Conservation (phyloP, 1,140 invertebrate species). For the Eurosta solidaginis region DNA sequence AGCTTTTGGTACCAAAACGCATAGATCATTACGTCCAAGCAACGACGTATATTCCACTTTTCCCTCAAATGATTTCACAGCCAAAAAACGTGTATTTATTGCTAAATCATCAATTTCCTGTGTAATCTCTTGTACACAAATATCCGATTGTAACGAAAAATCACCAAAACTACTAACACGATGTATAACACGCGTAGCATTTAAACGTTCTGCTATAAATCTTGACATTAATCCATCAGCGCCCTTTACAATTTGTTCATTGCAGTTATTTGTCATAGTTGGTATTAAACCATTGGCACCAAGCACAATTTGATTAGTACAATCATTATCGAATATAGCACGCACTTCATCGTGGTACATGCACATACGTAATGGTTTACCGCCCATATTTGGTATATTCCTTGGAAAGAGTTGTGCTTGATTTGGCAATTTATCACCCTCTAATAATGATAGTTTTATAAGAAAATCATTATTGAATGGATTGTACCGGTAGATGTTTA, state of each 20-base stretch:
- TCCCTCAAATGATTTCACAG: conserved; percentile 40
- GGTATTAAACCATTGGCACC: conserved; percentile 50
- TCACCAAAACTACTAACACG: conserved; percentile 38
- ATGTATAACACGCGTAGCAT: conserved; percentile 49
- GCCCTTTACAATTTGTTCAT: conserved; percentile 35
- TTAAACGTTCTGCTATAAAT: conserved; percentile 48
- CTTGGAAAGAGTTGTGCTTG: conserved; percentile 43
- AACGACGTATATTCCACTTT: conserved; percentile 44
- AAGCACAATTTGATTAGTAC: conserved; percentile 3
- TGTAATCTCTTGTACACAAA: conserved; percentile 46
- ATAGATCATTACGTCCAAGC: conserved; percentile 51
- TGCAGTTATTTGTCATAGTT: conserved; percentile 22
- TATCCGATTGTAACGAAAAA: conserved; percentile 37
- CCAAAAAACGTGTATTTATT: conserved; percentile 50
- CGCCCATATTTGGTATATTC: conserved; percentile 48
- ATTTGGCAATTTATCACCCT: neutral
- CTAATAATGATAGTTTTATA: conserved; percentile 33
- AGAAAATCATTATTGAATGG: conserved; percentile 48
- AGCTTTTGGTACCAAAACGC: conserved; percentile 52
- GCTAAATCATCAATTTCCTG: conserved; percentile 49
- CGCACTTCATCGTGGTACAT: conserved; percentile 50
- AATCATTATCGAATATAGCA: conserved; percentile 39
- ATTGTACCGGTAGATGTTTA: conserved; percentile 52
- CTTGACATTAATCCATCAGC: conserved; percentile 46
- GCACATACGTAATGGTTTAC: conserved; percentile 49